These are phyloP conservation scores for Phoebastria nigripes DNA, from an alignment of 2,797 vertebrate species.

Conservation along the genomic window DNA sequence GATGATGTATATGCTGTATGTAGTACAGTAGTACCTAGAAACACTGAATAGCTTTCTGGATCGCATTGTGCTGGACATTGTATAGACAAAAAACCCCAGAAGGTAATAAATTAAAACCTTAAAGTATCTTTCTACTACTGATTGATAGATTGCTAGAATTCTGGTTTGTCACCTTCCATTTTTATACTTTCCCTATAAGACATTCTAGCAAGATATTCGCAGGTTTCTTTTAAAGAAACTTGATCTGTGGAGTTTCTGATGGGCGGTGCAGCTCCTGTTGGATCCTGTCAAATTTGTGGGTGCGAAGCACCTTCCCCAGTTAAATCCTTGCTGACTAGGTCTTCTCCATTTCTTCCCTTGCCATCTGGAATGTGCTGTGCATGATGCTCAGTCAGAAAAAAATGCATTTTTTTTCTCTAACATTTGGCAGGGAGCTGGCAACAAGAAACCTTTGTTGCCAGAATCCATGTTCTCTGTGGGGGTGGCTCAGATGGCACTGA, in stretches of 20 bases:
- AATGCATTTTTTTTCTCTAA: constrained; percentile 25
- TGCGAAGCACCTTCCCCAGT: not conserved
- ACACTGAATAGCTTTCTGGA: not conserved
- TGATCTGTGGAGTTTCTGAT: not conserved
- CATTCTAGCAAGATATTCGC: not conserved
- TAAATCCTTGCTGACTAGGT: constrained; percentile 1
- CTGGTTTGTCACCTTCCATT: not conserved
- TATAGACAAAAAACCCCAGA: not conserved
- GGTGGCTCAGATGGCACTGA: constrained; percentile 69
- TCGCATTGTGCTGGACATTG: not conserved
- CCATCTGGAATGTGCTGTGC: constrained; percentile 61
- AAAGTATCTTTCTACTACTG: not conserved
- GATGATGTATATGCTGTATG: not conserved
- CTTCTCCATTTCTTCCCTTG: constrained; percentile 24
- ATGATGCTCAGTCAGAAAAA: constrained; percentile 23
- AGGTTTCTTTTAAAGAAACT: not conserved
- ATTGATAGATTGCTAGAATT: not conserved
- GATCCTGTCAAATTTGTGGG: constrained; percentile 14
- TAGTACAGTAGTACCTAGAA: not conserved
- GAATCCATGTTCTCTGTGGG: constrained; percentile 53
- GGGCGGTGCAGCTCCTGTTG: not conserved
- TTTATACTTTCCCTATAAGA: not conserved
- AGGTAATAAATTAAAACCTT: not conserved
- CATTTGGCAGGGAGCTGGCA: constrained; percentile 64
- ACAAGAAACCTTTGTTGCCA: constrained; percentile 50